Base-by-base conservation (phyloP, 2,888 invertebrate genomes). In the Molanna angustata region DNA sequence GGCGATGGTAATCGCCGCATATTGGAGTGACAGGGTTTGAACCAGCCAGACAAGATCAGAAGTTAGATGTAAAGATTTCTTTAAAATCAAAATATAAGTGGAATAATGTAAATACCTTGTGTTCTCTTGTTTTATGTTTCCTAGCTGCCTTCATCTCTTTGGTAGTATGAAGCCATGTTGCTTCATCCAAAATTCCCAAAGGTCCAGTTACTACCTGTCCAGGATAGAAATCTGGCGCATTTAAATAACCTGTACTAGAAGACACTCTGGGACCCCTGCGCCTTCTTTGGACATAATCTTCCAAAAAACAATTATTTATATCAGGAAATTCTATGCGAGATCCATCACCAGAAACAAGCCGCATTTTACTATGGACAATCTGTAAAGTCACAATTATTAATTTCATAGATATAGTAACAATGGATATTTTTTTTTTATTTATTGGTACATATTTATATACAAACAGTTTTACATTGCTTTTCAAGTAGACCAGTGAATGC, bases 111-210 rank as follows among this genome's bases (percentile, higher is more conserved):
- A 27, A 58, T 58, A 79, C 80, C 72, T 79, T 80, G 60, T 78
- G 75, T 60, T 77, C 76, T 58, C 79, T 72, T 68, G 76, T 76
- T 62, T 80, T 81, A 46, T 80, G 79, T 64, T 80, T 82, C 61
- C 77, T 73, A 27, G 79, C 79, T 11, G 74, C 72, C 64, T 85
- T 86, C 79, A 90, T 83, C 58, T 85, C 82, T 67, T 88, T 86
- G 4, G 88, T 84, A 60, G 86, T 80, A 52, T 86, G 80, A 17
- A 93, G 74, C 89, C 94, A 92, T 64, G 86, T 85, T 1, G 90
- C 88, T 57, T 83, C 85, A 62, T 90, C 87, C 51, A 93, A 73
- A 37, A 85, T 81, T 13, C 85, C 84, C 17, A 88, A 70, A 0
- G 85, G 83, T 0, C 91, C 91, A 64, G 82, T 82, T 37, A 93